Evolutionary conservation across 2,797 vertebrate genomes (phyloP), one percentile per base, ranked within the genome.

Genomic region (Myotis myotis): DNA sequence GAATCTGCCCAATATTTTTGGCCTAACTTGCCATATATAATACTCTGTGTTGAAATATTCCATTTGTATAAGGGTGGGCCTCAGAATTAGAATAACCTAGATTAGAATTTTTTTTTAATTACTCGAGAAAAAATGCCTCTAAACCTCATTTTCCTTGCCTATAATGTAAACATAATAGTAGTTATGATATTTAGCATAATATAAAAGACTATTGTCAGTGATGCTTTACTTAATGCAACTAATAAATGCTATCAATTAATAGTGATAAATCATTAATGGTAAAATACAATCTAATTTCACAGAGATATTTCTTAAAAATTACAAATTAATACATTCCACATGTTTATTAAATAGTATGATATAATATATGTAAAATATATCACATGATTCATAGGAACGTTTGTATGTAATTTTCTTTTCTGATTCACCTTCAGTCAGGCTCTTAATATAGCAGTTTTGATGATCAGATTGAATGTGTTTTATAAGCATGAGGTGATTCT

Each of bases 401-500:
- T 89, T 64, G 16, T 44, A 84, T 68, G 1, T 86, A 82, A 78
- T 3, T 72, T 93, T 49, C 8, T 33, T 83, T 83, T 70, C n/a
- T 75, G 30, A 92, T 88, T 96, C 38, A 71, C 15, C 19, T 75
- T 94, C 33, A 84, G 2, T 89, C 49, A 66, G 8, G 2, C 22
- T 88, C 17, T 88, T 66, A 79, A 57, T 47, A 51, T 20, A 70
- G 4, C 13, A 23, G 8, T 71, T 95, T 95, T 57, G 13, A 79
- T 80, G 3, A 93, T 70, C 30, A 76, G 5, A 92, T 89, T 87
- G 96, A 91, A 62, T 90, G 33, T 86, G 7, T 12, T 87, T 81
- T 94, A 78, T 20, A 87, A 90, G 41, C 15, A 76, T 87, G 22
- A 75, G 75, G 81, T 90, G n/a, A 75, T 79, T 8, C n/a, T 84